Base-by-base conservation (phyloP, 2,113 vertebrate species). In the Aramus guarauna region DNA sequence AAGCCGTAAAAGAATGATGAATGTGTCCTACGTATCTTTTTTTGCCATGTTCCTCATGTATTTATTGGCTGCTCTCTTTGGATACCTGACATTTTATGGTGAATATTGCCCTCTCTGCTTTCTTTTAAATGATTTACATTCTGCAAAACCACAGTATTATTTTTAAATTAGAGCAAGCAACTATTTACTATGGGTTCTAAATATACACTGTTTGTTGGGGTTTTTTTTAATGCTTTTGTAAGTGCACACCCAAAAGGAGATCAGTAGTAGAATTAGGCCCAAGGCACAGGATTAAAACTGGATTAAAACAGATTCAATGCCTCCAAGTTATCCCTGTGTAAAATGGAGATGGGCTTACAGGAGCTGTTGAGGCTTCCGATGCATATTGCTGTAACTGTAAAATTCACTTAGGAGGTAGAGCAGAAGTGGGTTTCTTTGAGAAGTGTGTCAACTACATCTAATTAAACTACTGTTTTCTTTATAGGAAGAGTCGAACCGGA, bases 21-120 rank as follows among this genome's bases (percentile, higher is more conserved):
- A 97, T 5, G 99, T 99, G 47, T 99, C 99, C 91, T 99, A 99
- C 24, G 98, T 99, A 34, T 99, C 99, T 62, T 99, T 99, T 95
- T 98, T 99, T 92, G 98, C 99, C 82, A 99, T 99, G 99, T 99
- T 99, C 97, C 94, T 99, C 94, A 99, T 99, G 99, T 99, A 99
- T 92, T 98, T 99, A 87, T 94, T 99, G 97, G 99, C 99, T 55
- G 99, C 99, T 67, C 98, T 99, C 68, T 99, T 99, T 12, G 99
- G 99, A 97, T 99, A 99, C 94, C 98, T 99, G 98, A 99, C 99
- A 39, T 99, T 99, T 97, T 99, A 99, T 39, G 94, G 99, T 99
- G 92, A 99, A 88, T 98, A 88, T 66, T 82, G 17, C 71, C n/a
- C 91, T 52, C 18, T 76, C 62, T 96, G 37, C 29, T 66, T 88